Base-by-base conservation (phyloP, 2,797 vertebrate genomes). In the Argyrosomus regius region DNA sequence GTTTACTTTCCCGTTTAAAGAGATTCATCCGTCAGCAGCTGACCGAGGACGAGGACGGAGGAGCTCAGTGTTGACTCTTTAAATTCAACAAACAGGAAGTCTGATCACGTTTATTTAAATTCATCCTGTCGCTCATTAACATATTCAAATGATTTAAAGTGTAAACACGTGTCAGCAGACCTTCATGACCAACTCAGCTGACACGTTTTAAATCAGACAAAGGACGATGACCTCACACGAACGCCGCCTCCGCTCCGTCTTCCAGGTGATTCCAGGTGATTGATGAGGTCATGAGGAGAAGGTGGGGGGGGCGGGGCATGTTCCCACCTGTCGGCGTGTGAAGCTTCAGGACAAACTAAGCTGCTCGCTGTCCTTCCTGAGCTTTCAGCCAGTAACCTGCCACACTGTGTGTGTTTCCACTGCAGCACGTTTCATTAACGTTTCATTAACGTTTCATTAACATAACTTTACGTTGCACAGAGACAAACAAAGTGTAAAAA, bases 1-100 rank as follows among this genome's bases (percentile, higher is more conserved):
- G 85, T 88, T 90, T 75, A 75, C 81, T 76, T 82, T 87, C 58
- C 58, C 72, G 60, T 78, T 62, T 68, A 61, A 81, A 83, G 63
- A 63, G 35, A 54, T 24, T 3, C 53, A 83, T 91, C 86, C 78
- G 58, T 93, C 86, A 88, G 77, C 79, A 41, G 73, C 62, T 60
- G 17, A 22, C 52, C 13, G 41, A 70, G 31, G 41, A 61, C 54
- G 7, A 1, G n/a, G n/a, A 65, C 87, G 6, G 7, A 1, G n/a
- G 26, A 65, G 85, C 84, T 46, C 81, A 65, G 7, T 72, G 83
- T 85, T 76, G 71, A 81, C 63, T 75, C 63, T 69, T 35, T 63
- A 61, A 77, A 80, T 77, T 75, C 11, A 1, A 35, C 35, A 9
- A 35, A 8, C 28, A 31, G 28, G 28, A 31, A 31, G 28, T 43